Evolutionary conservation across 2,888 invertebrate species (phyloP), one percentile per base, ranked within the genome.

Genomic region (Ceriagrion tenellum): DNA sequence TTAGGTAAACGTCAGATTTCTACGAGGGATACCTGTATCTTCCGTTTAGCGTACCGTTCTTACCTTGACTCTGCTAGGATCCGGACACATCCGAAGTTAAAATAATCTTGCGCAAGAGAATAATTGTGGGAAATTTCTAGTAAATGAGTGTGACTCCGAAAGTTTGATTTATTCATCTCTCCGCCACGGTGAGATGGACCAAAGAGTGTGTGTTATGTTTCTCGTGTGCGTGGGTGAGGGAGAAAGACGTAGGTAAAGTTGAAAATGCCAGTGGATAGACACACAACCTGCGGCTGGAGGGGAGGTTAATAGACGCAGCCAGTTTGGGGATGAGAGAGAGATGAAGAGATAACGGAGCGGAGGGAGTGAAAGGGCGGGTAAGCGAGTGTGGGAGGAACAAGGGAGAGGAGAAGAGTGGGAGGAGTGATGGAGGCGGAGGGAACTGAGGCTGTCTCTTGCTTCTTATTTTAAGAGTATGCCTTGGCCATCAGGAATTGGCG

Each of bases 281-380:
- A 13, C 81, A 35, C 81, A 12, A 35, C 35, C 81, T 35, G 81
- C 81, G 16, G 81, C 0, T 18, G 93, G 69, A 74, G 18, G 69
- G 56, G 74, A 63, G 63, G 63, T 55, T 93, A 93, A 93, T 93
- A 93, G 93, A 74, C 40, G 93, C 91, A 26, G 93, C 63, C 20
- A 26, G 40, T 0, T 26, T 4, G 18, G 88, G 23, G 55, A 2
- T 26, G 89, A 16, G n/a, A 20, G 55, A 56, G 93, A 40, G 93
- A 93, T 93, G 93, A 93, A 93, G 93, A 93, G 93, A 93, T 93
- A 93, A 93, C 93, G 74, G 2, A n/a, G 26, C 47, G n/a, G 47
- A 6, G 69, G 93, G 69, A 23, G 23, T 55, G 56, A 30, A 63
- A 40, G 59, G 91, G n/a, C 23, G 40, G 91, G 90, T 35, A 16